Evolutionary conservation across 2,888 invertebrate genomes (phyloP), one percentile per base, ranked within the genome.

Genomic region (Lumbricus terrestris): DNA sequence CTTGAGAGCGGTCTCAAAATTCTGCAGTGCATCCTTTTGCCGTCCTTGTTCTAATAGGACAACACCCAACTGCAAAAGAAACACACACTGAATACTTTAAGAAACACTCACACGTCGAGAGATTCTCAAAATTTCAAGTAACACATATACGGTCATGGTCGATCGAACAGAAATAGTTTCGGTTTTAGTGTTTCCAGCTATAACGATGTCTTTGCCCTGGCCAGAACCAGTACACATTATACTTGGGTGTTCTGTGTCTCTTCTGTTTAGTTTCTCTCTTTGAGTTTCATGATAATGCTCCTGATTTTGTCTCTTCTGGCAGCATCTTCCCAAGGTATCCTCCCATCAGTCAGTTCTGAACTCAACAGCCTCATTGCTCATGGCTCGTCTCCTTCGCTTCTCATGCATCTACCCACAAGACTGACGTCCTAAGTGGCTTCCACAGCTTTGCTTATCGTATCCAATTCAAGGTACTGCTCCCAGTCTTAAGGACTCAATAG

Each of bases 41-140:
- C 98, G 97, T 88, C 97, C 97, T 95, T 98, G 97, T 94, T 99
- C 98, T 92, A 99, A 95, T 92, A 97, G 97, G 0, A 99, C 98
- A 35, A 99, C 98, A 54, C 98, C 98, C 92, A 99, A 95, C 98
- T 94, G 92, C 15, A 92, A 91, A 85, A 47, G 20, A 54, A 88
- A n/a, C 18, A 47, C 69, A 69, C n/a, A n/a, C 69, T 47, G 69
- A 5, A 69, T 69, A n/a, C 4, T 69, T 69, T 0, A 47, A 20
- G 1, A 47, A 23, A 47, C 6, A 16, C 23, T 23, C 47, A 69
- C 29, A n/a, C n/a, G n/a, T n/a, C 16, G 69, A 69, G 20, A 47
- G 23, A 29, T 29, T 69, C 0, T 11, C n/a, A n/a, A 69, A 69
- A 69, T n/a, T n/a, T 69, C 69, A n/a, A 11, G n/a, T n/a, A 29